Base-by-base conservation (phyloP, 2,113 vertebrate species). In the Rhadina sibilatrix region DNA sequence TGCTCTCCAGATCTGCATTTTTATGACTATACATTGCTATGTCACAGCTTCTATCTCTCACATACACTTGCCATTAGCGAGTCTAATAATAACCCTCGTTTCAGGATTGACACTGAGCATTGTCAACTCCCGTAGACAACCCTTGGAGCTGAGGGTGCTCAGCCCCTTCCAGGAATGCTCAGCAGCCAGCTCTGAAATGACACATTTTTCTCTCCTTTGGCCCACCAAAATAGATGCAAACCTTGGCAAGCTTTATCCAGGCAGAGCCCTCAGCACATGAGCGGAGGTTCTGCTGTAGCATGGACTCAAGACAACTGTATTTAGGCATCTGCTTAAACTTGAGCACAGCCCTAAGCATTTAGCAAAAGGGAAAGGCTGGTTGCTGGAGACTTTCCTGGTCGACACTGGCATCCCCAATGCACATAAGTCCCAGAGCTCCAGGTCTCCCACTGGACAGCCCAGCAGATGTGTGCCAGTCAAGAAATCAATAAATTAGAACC, bases 1-100 rank as follows among this genome's bases (percentile, higher is more conserved):
- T 83, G 88, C 70, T 96, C 93, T 93, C 93, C 94, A 97, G 91
- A 94, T 94, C 90, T 97, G 93, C 78, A 76, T 95, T 97, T 96
- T 96, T 94, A 95, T 90, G 86, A 93, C 93, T 95, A 92, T 95
- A 95, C 92, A 95, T 90, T 90, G 92, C 93, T 95, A 87, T 89
- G 93, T 94, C 93, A 95, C 93, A 96, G 91, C 85, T 93, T 90
- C 81, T 91, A 90, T 87, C 92, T 92, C 83, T 91, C 90, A 88
- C 90, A 93, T 87, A 91, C 86, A 96, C 78, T 94, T 93, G 81
- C 88, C 78, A 95, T 91, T 93, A 97, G 92, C 92, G 87, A 78
- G 85, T 95, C 93, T 96, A 97, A 95, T 90, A 96, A 93, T 90
- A 96, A 90, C 70, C 63, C 77, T 83, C 3, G 0, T 86, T 86